Percentiles rank a stretch among this genome's conserved stretches.
Conservation (phyloP, 2,888 invertebrate species). For the Altica lythri region DNA sequence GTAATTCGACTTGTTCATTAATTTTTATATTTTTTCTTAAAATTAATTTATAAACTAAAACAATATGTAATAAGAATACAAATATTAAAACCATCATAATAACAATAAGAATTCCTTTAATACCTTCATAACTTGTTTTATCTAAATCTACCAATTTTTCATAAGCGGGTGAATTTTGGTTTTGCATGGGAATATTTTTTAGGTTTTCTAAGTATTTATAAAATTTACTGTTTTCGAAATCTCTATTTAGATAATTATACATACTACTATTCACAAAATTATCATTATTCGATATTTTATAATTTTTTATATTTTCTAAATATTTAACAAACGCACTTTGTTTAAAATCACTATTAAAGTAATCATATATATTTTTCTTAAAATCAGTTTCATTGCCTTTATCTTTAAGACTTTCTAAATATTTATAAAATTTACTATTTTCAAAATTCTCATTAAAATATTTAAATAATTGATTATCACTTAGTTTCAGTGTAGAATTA, state of each 20-base stretch:
- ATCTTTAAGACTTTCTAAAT: constrained; percentile 12
- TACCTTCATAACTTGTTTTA: not conserved
- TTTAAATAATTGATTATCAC: constrained; percentile 10
- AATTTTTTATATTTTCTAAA: constrained; percentile 11
- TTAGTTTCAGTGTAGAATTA: constrained; percentile 6
- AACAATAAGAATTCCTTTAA: too few relatives aligned
- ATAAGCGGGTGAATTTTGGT: not conserved
- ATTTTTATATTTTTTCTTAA: too few relatives aligned
- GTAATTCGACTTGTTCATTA: too few relatives aligned
- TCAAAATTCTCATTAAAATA: constrained; percentile 26
- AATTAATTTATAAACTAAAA: too few relatives aligned
- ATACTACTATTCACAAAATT: constrained; percentile 14
- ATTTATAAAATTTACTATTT: constrained; percentile 22
- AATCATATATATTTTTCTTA: constrained; percentile 12
- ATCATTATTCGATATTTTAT: not conserved
- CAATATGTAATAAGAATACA: too few relatives aligned
- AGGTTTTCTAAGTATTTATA: constrained; percentile 5
- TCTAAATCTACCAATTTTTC: not conserved
- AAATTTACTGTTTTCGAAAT: constrained; percentile 15
- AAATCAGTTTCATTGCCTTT: constrained; percentile 13
- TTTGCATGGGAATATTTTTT: not conserved
- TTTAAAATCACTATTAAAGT: constrained; percentile 16
- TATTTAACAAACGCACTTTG: constrained; percentile 9
- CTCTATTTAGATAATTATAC: constrained; percentile 20
- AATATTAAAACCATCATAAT: too few relatives aligned